Evolutionary conservation across 2,888 invertebrate species (phyloP).

Genomic region (Sialis fuliginosa): DNA sequence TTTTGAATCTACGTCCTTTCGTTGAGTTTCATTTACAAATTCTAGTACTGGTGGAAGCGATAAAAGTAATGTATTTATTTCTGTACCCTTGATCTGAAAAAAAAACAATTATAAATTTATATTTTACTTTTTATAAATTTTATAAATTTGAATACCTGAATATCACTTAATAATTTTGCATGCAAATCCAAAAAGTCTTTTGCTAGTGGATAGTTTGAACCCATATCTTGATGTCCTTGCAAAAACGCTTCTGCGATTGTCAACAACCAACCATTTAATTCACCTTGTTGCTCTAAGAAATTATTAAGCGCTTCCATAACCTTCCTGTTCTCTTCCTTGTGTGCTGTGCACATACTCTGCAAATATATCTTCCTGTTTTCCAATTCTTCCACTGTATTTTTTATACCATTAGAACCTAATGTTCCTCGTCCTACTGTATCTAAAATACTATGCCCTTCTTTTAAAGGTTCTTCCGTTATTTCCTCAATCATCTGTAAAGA

Average conservation of each 20-base stretch:
- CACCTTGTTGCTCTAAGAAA: constrained; percentile 50
- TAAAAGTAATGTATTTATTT: constrained; percentile 43
- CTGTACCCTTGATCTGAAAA: constrained; percentile 43
- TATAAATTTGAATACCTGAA: constrained; percentile 32
- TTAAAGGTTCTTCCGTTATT: constrained; percentile 44
- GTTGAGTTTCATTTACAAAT: constrained; percentile 43
- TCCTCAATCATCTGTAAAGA: constrained; percentile 46
- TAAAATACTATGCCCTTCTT: constrained; percentile 54
- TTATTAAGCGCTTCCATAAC: constrained; percentile 47
- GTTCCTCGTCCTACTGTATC: constrained; percentile 43
- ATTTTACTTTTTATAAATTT: not conserved
- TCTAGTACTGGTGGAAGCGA: constrained; percentile 43
- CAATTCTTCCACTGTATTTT: constrained; percentile 47
- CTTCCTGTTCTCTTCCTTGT: constrained; percentile 48
- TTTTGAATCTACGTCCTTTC: constrained; percentile 40
- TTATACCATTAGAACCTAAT: constrained; percentile 48
- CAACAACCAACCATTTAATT: constrained; percentile 54
- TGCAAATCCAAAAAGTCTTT: constrained; percentile 58
- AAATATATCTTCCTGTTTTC: constrained; percentile 54
- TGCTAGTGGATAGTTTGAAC: constrained; percentile 43
- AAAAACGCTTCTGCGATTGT: constrained; percentile 56
- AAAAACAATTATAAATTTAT: constrained; percentile 5
- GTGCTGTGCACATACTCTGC: constrained; percentile 42
- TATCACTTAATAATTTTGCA: constrained; percentile 50
- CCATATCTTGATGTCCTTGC: constrained; percentile 55